Evolutionary conservation across 2,797 vertebrate species (phyloP), one percentile per base, ranked within the genome.

Genomic region (Myoxocephalus aenaeus): DNA sequence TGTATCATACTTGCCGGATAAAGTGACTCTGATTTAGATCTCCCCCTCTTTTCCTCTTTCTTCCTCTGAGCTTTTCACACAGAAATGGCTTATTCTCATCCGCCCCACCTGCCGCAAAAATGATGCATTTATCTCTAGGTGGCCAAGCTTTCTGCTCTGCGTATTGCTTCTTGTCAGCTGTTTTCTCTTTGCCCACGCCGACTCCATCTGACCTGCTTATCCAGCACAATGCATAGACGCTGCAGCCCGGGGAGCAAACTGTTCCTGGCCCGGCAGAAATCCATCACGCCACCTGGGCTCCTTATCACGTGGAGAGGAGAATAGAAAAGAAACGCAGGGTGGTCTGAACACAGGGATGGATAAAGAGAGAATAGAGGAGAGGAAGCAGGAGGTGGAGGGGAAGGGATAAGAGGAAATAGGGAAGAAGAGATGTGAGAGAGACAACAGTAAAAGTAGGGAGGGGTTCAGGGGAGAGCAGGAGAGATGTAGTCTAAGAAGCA

Each of bases 1-100:
- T 92, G 89, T 70, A 90, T 92, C 89, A 90, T 70, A 84, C 72
- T 79, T 87, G 88, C 87, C 85, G 44, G 78, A 83, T 83, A 67
- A 89, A 86, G 85, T 87, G 82, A 86, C 77, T 86, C 57, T 81
- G 83, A 91, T 85, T 86, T 74, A 83, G 75, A 81, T 79, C 73
- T 44, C 51, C 25, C 70, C 48, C 29, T 34, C 34, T 34, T 44
- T 77, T 70, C 13, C 51, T 67, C 75, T 80, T 78, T 66, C 68
- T 86, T 73, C 53, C 79, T 81, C 46, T 34, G 73, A 80, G 79
- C 77, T 79, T 83, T 86, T 73, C 65, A 56, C 76, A 70, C 80
- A 72, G 82, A 84, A 90, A 90, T 54, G 67, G 77, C 83, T 84
- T 73, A 77, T 83, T 87, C 75, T 80, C 42, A 54, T 66, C 17